A percentile compares a stretch with the other conserved stretches of the same genome.
Conservation (phyloP, 2,113 vertebrate genomes). For the Enhydra lutris region DNA sequence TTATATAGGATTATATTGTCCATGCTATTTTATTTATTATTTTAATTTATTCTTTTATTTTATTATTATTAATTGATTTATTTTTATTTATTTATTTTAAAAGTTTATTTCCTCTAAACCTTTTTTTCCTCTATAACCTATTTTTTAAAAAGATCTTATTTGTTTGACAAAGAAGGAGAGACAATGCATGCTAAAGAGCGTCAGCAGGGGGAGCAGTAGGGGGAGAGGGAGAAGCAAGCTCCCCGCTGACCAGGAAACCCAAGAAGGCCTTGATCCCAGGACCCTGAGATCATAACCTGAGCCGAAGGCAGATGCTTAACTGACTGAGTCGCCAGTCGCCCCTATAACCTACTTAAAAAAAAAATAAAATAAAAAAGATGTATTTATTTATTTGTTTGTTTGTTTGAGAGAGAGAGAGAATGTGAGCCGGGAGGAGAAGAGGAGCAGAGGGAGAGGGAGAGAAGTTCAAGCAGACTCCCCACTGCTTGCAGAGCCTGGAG, state of each 20-base stretch:
- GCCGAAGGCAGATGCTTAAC: neutral
- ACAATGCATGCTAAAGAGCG: neutral
- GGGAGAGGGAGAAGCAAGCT: neutral
- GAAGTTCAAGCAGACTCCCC: neutral
- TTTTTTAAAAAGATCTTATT: neutral
- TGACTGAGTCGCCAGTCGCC: neutral
- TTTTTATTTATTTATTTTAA: too few species aligned
- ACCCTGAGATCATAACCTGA: neutral
- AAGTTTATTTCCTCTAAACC: too few species aligned
- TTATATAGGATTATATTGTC: neutral
- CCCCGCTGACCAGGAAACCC: too few species aligned
- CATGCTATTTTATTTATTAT: neutral
- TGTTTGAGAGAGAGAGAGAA: neutral
- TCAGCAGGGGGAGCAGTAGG: neutral
- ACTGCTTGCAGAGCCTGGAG: neutral
- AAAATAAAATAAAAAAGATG: too few species aligned
- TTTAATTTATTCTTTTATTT: neutral
- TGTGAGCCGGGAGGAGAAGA: neutral
- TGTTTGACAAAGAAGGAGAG: neutral
- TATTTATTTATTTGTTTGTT: neutral
- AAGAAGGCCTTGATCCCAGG: neutral
- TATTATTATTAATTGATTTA: neutral
- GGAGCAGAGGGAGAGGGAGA: neutral
- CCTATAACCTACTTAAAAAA: neutral
- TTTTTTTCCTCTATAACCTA: neutral